Evolutionary conservation across 2,888 invertebrate genomes (phyloP), one percentile per base, ranked within the genome.

Genomic region (Leptarthrus brevirostris): DNA sequence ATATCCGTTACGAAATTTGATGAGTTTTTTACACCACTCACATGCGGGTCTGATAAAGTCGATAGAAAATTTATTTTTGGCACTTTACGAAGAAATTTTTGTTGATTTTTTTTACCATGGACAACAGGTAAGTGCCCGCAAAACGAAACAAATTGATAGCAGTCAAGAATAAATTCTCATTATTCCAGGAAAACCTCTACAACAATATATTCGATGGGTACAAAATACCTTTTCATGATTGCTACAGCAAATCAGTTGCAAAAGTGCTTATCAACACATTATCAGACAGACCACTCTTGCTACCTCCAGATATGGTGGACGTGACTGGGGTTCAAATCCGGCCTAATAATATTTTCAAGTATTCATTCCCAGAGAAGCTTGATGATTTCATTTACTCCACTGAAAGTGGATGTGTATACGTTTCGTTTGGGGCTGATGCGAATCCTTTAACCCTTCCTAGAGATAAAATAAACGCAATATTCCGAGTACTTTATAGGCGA

Each of bases 321-420:
- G 52, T 76, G 40, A 64, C 74, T 36, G 74, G 66, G 1, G 12
- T 74, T 20, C 76, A 76, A 52, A 69, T 76, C 24, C 64, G 54
- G 8, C 52, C 70, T 26, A 72, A 56, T 40, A 47, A 72, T 54
- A 49, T 49, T 26, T 64, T 52, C 34, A 16, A 30, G 24, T 47
- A 26, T 52, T 20, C 52, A 6, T 34, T 74, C 34, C 47, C 73
- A 2, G 73, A 74, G 14, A 3, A 16, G 16, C 40, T 76, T 22
- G 72, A 76, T 56, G 26, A 73, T 10, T 74, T 74, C 34, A 74
- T 76, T 12, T 74, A 76, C 64, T 69, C 71, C 10, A 36, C 74
- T 4, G 66, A 76, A 4, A 40, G 44, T 16, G 76, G 74, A 0
- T 73, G 66, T 56, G 73, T 76, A 10, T 76, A 76, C 53, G 72